Percentiles rank a stretch among this genome's conserved stretches.
Evolutionary conservation across 2,888 invertebrate genomes (phyloP).

Genomic region (Drosophila birchii): DNA sequence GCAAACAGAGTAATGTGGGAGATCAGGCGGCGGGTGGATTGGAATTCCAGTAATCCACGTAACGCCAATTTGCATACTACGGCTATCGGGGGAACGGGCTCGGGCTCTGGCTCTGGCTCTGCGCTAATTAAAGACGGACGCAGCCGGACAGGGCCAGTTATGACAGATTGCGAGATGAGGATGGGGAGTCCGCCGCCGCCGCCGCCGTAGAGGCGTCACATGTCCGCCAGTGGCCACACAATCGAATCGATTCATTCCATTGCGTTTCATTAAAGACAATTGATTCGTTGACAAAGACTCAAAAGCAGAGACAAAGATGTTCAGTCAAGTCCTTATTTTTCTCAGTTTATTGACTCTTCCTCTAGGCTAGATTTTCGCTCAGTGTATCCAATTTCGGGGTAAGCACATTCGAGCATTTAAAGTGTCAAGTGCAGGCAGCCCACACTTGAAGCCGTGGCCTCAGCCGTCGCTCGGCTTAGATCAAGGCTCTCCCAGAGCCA

Average conservation of each 20-base stretch:
- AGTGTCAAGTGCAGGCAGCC: slow-evolving; percentile 51
- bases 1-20: slow-evolving; percentile 37
- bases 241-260: slow-evolving; percentile 78
- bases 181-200: slow-evolving; percentile 1
- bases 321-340: slow-evolving; percentile 22
- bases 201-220: slow-evolving; percentile 37
- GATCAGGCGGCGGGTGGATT: slow-evolving; percentile 53
- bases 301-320: neutral
- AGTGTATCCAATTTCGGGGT: slow-evolving; percentile 16
- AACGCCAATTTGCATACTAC: slow-evolving; percentile 69
- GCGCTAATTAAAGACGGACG: slow-evolving; percentile 67
- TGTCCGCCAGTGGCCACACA: slow-evolving; percentile 50
- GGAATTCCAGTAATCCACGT: slow-evolving; percentile 70
- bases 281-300: slow-evolving; percentile 57
- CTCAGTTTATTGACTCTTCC: slow-evolving; percentile 20
- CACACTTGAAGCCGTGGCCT: slow-evolving; percentile 25
- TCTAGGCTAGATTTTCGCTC: neutral
- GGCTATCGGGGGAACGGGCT: slow-evolving; percentile 2
- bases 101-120: slow-evolving; percentile 6
- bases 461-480: slow-evolving; percentile 52
- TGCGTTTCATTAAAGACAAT: slow-evolving; percentile 74
- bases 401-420: slow-evolving; percentile 17
- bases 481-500: slow-evolving; percentile 57
- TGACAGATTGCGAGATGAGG: slow-evolving; percentile 23
- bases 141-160: slow-evolving; percentile 43